Evolutionary conservation across 2,888 invertebrate species (phyloP), one percentile per base, ranked within the genome.

Genomic region (Timandra comae): DNA sequence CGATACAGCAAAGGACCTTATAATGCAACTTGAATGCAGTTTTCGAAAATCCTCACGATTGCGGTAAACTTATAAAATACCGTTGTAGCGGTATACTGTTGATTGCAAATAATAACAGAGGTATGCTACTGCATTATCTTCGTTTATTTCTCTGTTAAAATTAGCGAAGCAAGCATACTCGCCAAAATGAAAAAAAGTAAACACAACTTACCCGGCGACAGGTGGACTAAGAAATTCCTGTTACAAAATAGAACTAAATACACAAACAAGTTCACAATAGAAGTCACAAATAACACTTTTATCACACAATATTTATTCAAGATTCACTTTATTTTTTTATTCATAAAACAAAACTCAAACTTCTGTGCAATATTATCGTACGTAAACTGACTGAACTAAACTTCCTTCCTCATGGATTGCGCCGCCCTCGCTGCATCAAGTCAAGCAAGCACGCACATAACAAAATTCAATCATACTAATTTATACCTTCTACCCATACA

Each of bases 181-280:
- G 24, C 24, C n/a, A 24, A 10, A 24, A 24, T 7, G 7, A 24
- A 24, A n/a, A n/a, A 24, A 35, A 25, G 32, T 34, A 41, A 46
- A 46, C 34, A 46, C 32, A 48, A 69, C 78, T 65, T 66, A 79
- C 80, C 79, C 66, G 77, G 75, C 72, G 71, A 76, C 77, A 75
- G 73, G 74, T 79, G 74, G 47, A 37, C 34, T 31, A 9, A n/a
- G 34, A 34, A 23, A 41, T 45, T 47, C 45, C 50, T 43, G 39
- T 40, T 23, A 41, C 47, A 49, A 59, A 56, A 51, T 37, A 41
- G 38, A 42, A 56, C 49, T 40, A 46, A 51, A 11, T 10, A 24
- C 24, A 24, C 24, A 4, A 11, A 64, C 56, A n/a, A n/a, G n/a
- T n/a, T n/a, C n/a, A n/a, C n/a, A n/a, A 46, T 30, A 43, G 41